Evolutionary conservation across 2,888 invertebrate species (phyloP).

Genomic region (Gari tellinella): DNA sequence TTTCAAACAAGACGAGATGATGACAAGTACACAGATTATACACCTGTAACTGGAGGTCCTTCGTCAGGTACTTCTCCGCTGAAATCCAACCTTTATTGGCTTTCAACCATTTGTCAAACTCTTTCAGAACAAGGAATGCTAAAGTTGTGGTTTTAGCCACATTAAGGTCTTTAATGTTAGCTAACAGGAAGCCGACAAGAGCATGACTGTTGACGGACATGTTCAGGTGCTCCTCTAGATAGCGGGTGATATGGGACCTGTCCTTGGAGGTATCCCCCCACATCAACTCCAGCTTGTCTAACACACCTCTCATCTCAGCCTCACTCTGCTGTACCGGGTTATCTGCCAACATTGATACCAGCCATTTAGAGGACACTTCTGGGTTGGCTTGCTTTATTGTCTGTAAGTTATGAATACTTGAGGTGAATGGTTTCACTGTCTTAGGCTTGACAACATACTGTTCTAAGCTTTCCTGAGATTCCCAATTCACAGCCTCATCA

Average conservation of each 20-base stretch:
- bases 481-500: conserved; percentile 34
- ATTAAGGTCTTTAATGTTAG: conserved; percentile 58
- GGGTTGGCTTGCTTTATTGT: conserved; percentile 29
- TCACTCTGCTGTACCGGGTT: conserved; percentile 45
- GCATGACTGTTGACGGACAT: conserved; percentile 62
- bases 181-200: conserved; percentile 56
- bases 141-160: conserved; percentile 68
- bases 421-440: conserved; percentile 17
- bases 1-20: conserved; percentile 71
- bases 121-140: conserved; percentile 67
- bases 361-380: conserved; percentile 57
- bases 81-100: conserved; percentile 16
- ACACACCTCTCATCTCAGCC: conserved; percentile 52
- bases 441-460: conserved; percentile 33
- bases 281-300: conserved; percentile 50
- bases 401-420: conserved; percentile 22
- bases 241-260: conserved; percentile 46
- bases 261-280: conserved; percentile 64
- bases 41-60: conserved; percentile 63
- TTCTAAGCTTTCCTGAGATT: conserved; percentile 15
- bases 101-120: conserved; percentile 69
- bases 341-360: conserved; percentile 47
- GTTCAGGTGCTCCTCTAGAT: conserved; percentile 41
- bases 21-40: conserved; percentile 64
- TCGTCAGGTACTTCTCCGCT: conserved; percentile 49